Evolutionary conservation across 2,888 invertebrate genomes (phyloP).

Genomic region (Lacanobia wlatinum): DNA sequence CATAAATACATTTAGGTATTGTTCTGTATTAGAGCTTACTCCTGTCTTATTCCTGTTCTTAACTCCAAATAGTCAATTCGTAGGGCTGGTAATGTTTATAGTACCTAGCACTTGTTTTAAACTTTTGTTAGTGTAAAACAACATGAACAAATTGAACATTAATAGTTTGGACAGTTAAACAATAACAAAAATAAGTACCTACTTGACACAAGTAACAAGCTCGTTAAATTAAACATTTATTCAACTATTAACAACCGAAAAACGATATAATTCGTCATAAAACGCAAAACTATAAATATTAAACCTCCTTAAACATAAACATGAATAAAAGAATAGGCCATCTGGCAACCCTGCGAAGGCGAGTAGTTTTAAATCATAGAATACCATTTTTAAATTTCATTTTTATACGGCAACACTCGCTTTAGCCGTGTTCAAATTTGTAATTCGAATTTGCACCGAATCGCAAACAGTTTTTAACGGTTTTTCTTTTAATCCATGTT

Average conservation of each 20-base stretch:
- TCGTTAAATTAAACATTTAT: not conserved
- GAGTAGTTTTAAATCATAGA: constrained; percentile 67
- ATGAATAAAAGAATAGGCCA: constrained; percentile 64
- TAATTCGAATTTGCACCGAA: constrained; percentile 69
- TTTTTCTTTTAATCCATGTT: constrained; percentile 64
- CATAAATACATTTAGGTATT: too few relatives aligned
- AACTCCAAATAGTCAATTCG: too few relatives aligned
- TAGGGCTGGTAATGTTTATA: too few relatives aligned
- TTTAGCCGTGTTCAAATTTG: constrained; percentile 70
- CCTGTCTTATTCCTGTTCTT: too few relatives aligned
- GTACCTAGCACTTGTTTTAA: too few relatives aligned
- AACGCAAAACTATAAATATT: constrained; percentile 52
- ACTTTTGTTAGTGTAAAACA: too few relatives aligned
- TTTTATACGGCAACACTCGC: constrained; percentile 70
- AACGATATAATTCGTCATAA: constrained; percentile 48
- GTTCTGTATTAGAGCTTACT: too few relatives aligned
- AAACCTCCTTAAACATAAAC: constrained; percentile 45
- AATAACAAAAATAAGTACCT: not conserved
- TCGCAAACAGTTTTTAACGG: constrained; percentile 68
- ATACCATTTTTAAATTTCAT: constrained; percentile 68
- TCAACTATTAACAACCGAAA: constrained; percentile 14
- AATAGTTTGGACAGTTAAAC: not conserved
- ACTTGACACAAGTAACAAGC: not conserved
- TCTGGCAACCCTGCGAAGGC: constrained; percentile 62
- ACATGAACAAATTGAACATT: too few relatives aligned